phyloP scores from a whole-genome alignment of 1,140 invertebrate species.

The Pseudomyrmex flavicornis region DNA sequence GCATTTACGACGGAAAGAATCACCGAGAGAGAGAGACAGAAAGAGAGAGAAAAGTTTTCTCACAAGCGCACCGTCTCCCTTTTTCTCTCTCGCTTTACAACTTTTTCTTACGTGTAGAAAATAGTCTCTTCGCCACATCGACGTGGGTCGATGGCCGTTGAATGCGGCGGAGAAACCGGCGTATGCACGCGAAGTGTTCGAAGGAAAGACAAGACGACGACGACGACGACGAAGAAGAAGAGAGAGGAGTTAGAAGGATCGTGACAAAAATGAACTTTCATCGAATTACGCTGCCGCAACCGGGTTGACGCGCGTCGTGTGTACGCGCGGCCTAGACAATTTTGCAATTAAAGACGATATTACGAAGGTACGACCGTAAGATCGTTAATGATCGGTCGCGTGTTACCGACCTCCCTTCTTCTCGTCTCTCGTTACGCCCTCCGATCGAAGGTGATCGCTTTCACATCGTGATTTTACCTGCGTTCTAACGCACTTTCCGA shows the following conservation, averaged over 20 bases:
- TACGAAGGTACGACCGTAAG: constrained; percentile 41
- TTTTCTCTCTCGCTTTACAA: constrained; percentile 18
- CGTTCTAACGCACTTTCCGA: not conserved
- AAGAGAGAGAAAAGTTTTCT: constrained; percentile 4
- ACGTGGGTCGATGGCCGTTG: constrained; percentile 51
- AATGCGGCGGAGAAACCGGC: constrained; percentile 51
- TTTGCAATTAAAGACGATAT: constrained; percentile 75
- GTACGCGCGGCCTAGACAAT: constrained; percentile 66
- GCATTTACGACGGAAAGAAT: not conserved
- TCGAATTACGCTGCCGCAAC: constrained; percentile 76
- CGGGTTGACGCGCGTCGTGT: constrained; percentile 50
- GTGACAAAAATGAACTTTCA: constrained; percentile 72
- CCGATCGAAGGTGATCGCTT: constrained; percentile 51
- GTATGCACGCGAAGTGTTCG: constrained; percentile 39
- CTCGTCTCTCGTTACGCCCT: not conserved
- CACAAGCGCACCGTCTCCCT: not conserved
- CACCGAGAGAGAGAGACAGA: too few species aligned
- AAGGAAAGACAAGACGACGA: not conserved
- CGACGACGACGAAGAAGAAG: not conserved
- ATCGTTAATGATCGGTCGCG: constrained; percentile 56
- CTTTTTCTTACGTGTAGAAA: constrained; percentile 59
- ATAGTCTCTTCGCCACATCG: constrained; percentile 43
- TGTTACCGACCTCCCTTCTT: constrained; percentile 5
- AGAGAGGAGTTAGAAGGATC: constrained; percentile 36
- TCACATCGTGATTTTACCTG: constrained; percentile 35